Base-by-base conservation (phyloP, 2,797 vertebrate genomes). In the Pseudomugil tenellus region DNA sequence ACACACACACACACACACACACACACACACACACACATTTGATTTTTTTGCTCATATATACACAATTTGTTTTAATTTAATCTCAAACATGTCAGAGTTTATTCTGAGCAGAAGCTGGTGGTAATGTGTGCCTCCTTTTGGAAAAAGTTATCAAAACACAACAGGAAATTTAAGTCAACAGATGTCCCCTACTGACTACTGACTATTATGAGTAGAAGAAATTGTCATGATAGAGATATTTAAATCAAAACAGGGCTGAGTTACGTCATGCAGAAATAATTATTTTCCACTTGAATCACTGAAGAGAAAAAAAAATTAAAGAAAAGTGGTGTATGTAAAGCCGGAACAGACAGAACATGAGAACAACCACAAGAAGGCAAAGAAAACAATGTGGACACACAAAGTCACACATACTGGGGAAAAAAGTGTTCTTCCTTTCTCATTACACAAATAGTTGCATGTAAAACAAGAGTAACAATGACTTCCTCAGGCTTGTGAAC, bases 391-490 rank as follows among this genome's bases (percentile, higher is more conserved):
- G 63, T 46, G 59, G 70, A 67, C 54, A 37, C 58, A 65, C 67
- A 60, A 34, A 55, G 12, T 62, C 46, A 70, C 61, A 66, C 63
- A 75, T 46, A 46, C 21, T 10, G 21, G n/a, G n/a, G 17, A 32
- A 52, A 69, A 63, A 48, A 55, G 68, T 35, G 64, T 61, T 52
- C 60, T 58, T 69, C 54, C 53, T 74, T 68, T 68, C 52, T 69
- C 63, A 72, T 56, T 72, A 81, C 70, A 89, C 76, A 86, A 81
- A 87, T 76, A 83, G 85, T 84, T 61, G 56, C 53, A 72, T 83
- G 86, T 92, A 89, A 87, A 92, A 89, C 83, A 87, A 91, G 84
- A 70, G 69, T 83, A 91, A 88, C 84, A 91, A 91, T 91, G 88
- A 91, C 86, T 88, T 89, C 83, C 87, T 79, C 85, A 88, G 78